Evolutionary conservation across 2,113 vertebrate species (phyloP).

Genomic region (Litocranius walleri): DNA sequence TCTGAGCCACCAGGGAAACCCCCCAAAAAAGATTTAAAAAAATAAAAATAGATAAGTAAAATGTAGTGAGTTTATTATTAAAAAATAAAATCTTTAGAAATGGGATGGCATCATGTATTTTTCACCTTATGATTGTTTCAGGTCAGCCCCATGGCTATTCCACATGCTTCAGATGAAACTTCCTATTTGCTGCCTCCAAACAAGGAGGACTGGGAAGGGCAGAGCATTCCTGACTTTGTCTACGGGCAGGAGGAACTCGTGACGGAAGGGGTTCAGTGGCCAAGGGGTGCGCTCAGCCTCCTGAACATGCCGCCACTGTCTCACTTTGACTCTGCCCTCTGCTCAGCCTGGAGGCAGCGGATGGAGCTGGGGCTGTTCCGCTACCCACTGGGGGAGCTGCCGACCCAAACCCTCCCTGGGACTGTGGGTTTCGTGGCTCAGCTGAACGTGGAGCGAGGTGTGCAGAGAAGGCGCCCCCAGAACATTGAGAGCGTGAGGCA

Average conservation of each 20-base stretch:
- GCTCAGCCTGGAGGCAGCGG: slow-evolving; percentile 84
- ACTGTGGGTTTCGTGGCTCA: slow-evolving; percentile 83
- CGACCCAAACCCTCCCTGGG: slow-evolving; percentile 86
- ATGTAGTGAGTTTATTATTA: background rate
- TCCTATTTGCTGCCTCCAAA: slow-evolving; percentile 37
- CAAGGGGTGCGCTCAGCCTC: background rate
- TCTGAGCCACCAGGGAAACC: background rate
- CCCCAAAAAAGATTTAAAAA: background rate
- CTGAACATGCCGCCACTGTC: slow-evolving; percentile 7
- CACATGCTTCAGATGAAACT: background rate
- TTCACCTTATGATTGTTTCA: background rate
- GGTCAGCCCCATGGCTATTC: slow-evolving; percentile 42
- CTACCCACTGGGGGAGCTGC: slow-evolving; percentile 84
- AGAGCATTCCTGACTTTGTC: slow-evolving; percentile 71
- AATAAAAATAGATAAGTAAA: background rate
- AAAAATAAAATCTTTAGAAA: background rate
- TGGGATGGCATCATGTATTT: background rate
- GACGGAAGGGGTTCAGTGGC: slow-evolving; percentile 67
- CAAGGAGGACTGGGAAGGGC: background rate
- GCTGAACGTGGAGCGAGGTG: slow-evolving; percentile 87
- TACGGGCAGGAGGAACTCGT: slow-evolving; percentile 83
- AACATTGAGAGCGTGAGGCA: slow-evolving; percentile 86
- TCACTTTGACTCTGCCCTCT: slow-evolving; percentile 83
- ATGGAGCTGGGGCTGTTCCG: slow-evolving; percentile 87
- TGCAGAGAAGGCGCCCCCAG: slow-evolving; percentile 88